Base-by-base conservation (phyloP, 2,113 vertebrate species). In the Passerina amoena region DNA sequence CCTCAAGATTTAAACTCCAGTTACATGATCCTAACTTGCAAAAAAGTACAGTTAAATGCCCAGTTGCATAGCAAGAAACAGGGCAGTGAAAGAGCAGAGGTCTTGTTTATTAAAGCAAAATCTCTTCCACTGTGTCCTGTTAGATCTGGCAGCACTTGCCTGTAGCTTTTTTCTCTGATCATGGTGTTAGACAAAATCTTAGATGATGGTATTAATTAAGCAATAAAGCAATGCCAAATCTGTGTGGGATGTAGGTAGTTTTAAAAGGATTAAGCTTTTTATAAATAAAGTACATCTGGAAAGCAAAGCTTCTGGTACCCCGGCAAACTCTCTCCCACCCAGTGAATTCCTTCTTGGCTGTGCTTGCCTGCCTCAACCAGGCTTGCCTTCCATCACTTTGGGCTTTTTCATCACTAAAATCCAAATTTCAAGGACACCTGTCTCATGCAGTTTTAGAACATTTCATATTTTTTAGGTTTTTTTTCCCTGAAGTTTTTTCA, bases 211-310 rank as follows among this genome's bases (percentile, higher is more conserved):
- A 92, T 90, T 93, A 92, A 94, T 96, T 93, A 94, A 95, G 92
- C 60, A 93, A 82, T 70, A 90, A 87, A 91, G 56, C 51, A 64
- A 56, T 27, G 31, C 79, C 28, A 56, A 90, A 93, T 93, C 69
- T 90, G 72, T 88, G 88, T 93, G 88, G 92, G 93, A 93, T 2
- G 85, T 94, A 94, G 82, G 82, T 91, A 91, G 78, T 94, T 95
- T 95, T 90, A 92, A 93, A 96, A 92, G 86, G 93, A 89, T 94
- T 96, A 95, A 84, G 66, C 0, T 0, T 59, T 94, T 90, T 82
- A 66, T 92, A 96, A 96, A 97, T 96, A 96, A 96, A 94, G 82
- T 90, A 66, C 89, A 94, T 95, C 93, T 95, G 94, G 92, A 76
- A 95, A 92, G 50, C 11, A 78, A 86, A 90, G 60, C 44, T 96